A percentile compares a stretch with the other conserved stretches of the same genome.
Evolutionary conservation across 2,888 invertebrate genomes (phyloP).

Genomic region (Yponomeuta malinellus): DNA sequence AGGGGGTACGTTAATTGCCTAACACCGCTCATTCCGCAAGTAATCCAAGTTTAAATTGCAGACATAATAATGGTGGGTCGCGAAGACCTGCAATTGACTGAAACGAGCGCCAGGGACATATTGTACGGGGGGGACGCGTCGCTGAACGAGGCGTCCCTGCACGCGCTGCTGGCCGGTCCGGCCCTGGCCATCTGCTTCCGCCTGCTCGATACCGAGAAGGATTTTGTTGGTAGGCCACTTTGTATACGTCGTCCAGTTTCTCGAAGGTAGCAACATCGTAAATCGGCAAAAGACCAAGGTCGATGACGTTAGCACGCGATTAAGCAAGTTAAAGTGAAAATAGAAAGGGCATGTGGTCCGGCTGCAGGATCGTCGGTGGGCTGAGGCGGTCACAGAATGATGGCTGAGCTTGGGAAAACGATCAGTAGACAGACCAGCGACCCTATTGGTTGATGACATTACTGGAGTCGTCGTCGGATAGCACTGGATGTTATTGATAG

Average conservation of each 20-base stretch:
- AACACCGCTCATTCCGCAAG: not conserved
- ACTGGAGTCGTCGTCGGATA: too few species aligned
- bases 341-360: too few species aligned
- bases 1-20: too few species aligned
- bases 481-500: too few species aligned
- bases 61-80: constrained; percentile 64
- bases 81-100: constrained; percentile 46
- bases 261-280: constrained; percentile 4
- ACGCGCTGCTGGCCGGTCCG: constrained; percentile 41
- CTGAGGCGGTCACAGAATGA: too few species aligned
- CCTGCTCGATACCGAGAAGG: constrained; percentile 41
- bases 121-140: constrained; percentile 57
- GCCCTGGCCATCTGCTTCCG: constrained; percentile 58
- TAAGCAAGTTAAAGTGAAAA: too few species aligned
- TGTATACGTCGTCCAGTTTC: not conserved
- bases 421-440: too few species aligned
- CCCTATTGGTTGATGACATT: too few species aligned
- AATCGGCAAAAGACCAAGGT: constrained; percentile 1
- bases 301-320: not conserved
- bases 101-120: constrained; percentile 45
- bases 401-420: not conserved
- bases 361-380: too few species aligned
- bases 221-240: constrained; percentile 49
- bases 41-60: constrained; percentile 22
- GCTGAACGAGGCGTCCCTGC: constrained; percentile 54